Percentiles rank a stretch among this genome's conserved stretches.
Conservation (phyloP, 2,113 vertebrate species). For the Sialia sialis region DNA sequence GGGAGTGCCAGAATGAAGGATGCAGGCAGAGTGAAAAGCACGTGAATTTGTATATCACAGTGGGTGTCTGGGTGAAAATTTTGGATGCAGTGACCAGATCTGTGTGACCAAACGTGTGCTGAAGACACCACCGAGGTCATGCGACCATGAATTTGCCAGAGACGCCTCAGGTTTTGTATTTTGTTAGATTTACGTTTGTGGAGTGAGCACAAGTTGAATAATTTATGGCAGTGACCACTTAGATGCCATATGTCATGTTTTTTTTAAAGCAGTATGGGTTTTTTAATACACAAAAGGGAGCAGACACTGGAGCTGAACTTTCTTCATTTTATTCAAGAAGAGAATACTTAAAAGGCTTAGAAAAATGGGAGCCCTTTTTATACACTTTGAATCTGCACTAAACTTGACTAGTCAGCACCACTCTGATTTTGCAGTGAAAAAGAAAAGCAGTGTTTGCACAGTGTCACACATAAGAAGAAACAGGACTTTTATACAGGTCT, state of each 20-base stretch:
- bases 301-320: not conserved
- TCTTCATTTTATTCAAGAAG: not conserved
- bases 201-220: constrained; percentile 43
- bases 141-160: not conserved
- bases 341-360: not conserved
- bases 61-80: not conserved
- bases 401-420: not conserved
- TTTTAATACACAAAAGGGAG: constrained; percentile 48
- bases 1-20: not conserved
- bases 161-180: constrained; percentile 14
- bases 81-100: not conserved
- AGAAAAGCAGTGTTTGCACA: not conserved
- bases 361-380: not conserved
- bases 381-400: not conserved
- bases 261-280: not conserved
- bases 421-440: not conserved
- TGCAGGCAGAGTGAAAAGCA: not conserved
- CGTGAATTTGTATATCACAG: not conserved
- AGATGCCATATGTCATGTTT: constrained; percentile 41
- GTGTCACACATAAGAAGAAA: not conserved
- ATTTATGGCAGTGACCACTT: constrained; percentile 54
- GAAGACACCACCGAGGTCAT: accelerated
- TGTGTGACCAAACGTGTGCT: not conserved
- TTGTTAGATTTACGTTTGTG: constrained; percentile 29
- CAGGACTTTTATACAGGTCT: not conserved